A percentile compares a stretch with the other conserved stretches of the same genome.
These are phyloP conservation scores for Sphaerophoria taeniata DNA, from an alignment of 2,888 invertebrate genomes.

Conservation along the genomic window DNA sequence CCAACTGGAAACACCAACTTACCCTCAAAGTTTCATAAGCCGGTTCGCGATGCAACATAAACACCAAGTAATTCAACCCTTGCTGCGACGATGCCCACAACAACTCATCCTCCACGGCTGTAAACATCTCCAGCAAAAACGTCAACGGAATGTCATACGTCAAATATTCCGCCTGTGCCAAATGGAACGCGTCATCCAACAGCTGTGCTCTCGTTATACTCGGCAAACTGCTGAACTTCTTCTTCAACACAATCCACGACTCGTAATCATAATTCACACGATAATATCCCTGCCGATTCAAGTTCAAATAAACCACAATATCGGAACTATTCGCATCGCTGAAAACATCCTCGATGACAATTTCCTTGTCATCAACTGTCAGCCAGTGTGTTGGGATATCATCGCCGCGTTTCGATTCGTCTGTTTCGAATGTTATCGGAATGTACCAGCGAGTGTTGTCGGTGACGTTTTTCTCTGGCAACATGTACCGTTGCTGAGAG, in stretches of 20 bases:
- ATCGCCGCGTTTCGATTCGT: conserved; percentile 78
- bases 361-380: conserved; percentile 78
- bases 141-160: conserved; percentile 85
- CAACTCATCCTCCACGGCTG: conserved; percentile 84
- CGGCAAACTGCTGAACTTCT: conserved; percentile 85
- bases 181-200: conserved; percentile 87
- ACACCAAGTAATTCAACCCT: conserved; percentile 85
- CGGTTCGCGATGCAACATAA: conserved; percentile 85
- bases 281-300: conserved; percentile 85
- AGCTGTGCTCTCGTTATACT: conserved; percentile 87
- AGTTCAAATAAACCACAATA: conserved; percentile 81
- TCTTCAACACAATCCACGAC: conserved; percentile 85
- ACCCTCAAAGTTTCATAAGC: conserved; percentile 86
- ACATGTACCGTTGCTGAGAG: conserved; percentile 80
- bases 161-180: conserved; percentile 85
- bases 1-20: conserved; percentile 67
- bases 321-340: conserved; percentile 77
- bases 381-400: conserved; percentile 81
- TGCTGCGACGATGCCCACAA: conserved; percentile 86
- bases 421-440: conserved; percentile 81
- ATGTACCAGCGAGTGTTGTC: conserved; percentile 81
- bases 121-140: conserved; percentile 83
- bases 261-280: conserved; percentile 87
- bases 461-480: conserved; percentile 79
- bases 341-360: conserved; percentile 79